Conservation (phyloP, 2,113 vertebrate species). For the Calypte anna region DNA sequence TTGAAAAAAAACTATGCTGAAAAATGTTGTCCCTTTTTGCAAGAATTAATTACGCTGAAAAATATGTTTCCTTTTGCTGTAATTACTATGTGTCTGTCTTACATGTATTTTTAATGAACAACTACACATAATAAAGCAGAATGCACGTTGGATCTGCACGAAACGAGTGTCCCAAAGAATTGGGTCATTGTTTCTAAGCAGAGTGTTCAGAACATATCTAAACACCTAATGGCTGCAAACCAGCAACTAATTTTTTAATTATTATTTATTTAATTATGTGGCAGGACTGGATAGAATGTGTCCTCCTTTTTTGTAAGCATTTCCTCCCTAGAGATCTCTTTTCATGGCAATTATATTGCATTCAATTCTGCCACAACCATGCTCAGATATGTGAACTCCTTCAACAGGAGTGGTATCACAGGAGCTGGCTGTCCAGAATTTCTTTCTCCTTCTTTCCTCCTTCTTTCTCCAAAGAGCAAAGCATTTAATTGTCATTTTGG, state of each 20-base stretch:
- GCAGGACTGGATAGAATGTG: background rate
- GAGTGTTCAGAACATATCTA: background rate
- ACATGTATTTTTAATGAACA: background rate
- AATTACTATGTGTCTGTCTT: background rate
- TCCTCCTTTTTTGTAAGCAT: background rate
- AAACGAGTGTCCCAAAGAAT: background rate
- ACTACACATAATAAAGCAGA: background rate
- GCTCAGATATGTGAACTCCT: background rate
- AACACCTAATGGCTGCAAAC: background rate
- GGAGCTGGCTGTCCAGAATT: background rate
- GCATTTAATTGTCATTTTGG: background rate
- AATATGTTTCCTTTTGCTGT: background rate
- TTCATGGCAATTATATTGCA: background rate
- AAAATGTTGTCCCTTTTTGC: background rate
- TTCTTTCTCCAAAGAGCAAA: background rate
- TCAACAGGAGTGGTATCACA: background rate
- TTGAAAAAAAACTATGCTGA: background rate
- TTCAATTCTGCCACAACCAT: accelerated
- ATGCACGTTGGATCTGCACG: background rate
- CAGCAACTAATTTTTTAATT: background rate
- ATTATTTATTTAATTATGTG: background rate
- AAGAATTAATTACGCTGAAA: background rate
- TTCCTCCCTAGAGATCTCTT: background rate
- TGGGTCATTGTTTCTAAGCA: background rate
- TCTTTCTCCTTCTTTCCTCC: background rate